Base-by-base conservation (phyloP, 2,888 invertebrate genomes). In the Disparrhopalites patrizii region DNA sequence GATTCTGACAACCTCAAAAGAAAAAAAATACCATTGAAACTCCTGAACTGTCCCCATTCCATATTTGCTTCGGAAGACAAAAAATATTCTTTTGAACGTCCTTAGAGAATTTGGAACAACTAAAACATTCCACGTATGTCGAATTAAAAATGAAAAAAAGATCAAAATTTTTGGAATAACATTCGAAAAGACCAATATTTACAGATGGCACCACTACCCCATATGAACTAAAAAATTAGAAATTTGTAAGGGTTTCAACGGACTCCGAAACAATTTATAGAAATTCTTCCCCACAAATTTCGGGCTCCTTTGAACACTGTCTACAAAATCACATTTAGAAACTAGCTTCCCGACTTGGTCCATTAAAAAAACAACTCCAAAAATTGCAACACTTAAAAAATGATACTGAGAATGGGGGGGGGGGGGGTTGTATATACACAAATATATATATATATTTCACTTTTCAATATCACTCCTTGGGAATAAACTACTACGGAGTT, bases 181-280 rank as follows among this genome's bases (percentile, higher is more conserved):
- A 23, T 54, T 54, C 31, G 8, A 28, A 54, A 54, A 54, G 31
- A 13, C 30, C 33, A 54, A 30, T 62, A 67, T 67, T 67, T 67
- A 67, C 66, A 67, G 66, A 67, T 62, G 66, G 66, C 66, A 67
- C 56, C 66, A 67, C 66, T 18, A 23, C 28, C 27, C n/a, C 38
- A 31, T 2, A 20, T 10, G 13, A 10, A 15, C 36, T 36, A 65
- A 51, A 43, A 62, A 23, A n/a, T 50, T 31, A 54, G 18, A 3
- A 31, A 54, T 20, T 31, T 54, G 27, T n/a, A n/a, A 8, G 10
- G 15, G 20, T 8, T 18, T 15, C 4, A 40, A 40, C 40, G 40
- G n/a, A 40, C n/a, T 40, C 20, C 3, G 20, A 40, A 40, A 3
- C 10, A 40, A 40, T 54, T 28, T 31, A n/a, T 54, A 31, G 15